Conservation (phyloP, 1,140 invertebrate species). For the Neuroterus valhalla region DNA sequence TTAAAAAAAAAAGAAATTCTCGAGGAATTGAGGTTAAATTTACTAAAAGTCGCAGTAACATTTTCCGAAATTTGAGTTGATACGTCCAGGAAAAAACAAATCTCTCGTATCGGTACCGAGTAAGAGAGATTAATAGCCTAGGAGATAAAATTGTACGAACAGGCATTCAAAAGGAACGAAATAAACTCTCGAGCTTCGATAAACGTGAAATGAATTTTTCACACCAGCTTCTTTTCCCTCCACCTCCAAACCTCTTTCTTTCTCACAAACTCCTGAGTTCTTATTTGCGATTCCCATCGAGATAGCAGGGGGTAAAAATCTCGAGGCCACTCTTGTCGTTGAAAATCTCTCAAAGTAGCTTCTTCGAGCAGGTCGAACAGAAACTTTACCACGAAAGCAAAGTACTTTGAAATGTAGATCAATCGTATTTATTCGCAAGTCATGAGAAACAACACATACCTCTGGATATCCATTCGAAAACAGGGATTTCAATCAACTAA, state of each 20-base stretch:
- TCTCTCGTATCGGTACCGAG: constrained; percentile 10
- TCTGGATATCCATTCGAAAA: background rate
- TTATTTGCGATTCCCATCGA: constrained; percentile 27
- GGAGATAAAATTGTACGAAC: constrained; percentile 26
- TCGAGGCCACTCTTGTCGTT: background rate
- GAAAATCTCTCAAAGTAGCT: constrained; percentile 31
- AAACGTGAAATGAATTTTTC: constrained; percentile 30
- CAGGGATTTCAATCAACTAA: constrained; percentile 9
- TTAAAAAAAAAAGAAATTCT: too few relatives aligned
- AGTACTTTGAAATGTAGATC: constrained; percentile 9
- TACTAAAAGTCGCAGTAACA: too few relatives aligned
- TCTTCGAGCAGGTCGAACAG: constrained; percentile 12
- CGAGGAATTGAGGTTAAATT: too few relatives aligned
- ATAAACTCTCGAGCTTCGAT: constrained; percentile 23
- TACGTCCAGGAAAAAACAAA: constrained; percentile 12
- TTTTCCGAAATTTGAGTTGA: background rate
- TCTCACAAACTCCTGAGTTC: constrained; percentile 1
- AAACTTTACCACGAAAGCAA: constrained; percentile 24
- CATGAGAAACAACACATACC: background rate
- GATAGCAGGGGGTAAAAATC: constrained; percentile 13
- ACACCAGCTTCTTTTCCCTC: constrained; percentile 25
- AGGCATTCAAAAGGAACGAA: constrained; percentile 7
- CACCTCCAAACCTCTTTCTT: constrained; percentile 13
- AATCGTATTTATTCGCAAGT: background rate
- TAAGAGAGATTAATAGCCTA: constrained; percentile 22